Conservation (phyloP, 2,797 vertebrate genomes). For the Siniperca scherzeri region DNA sequence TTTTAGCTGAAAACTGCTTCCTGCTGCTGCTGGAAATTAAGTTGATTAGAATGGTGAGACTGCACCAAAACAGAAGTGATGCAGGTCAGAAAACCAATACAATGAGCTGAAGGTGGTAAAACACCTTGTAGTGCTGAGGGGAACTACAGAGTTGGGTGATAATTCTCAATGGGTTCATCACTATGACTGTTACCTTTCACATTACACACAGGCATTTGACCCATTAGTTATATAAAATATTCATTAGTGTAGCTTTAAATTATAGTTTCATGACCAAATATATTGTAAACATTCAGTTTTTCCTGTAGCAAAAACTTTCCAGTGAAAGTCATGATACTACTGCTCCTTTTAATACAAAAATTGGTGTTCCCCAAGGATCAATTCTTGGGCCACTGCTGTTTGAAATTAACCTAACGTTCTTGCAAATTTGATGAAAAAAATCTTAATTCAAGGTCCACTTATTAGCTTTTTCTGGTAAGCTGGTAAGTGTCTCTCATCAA, state of each 20-base stretch:
- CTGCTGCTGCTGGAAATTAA: neutral
- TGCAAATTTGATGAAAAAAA: neutral
- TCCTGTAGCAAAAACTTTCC: neutral
- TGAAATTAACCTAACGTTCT: neutral
- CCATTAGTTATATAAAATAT: neutral
- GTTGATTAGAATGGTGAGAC: neutral
- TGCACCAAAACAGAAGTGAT: neutral
- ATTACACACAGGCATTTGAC: neutral
- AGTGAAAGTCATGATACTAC: neutral
- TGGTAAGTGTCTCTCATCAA: neutral
- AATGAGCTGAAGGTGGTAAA: neutral
- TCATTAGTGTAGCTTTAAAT: neutral
- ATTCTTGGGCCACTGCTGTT: neutral
- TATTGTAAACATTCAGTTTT: neutral
- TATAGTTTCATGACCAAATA: neutral
- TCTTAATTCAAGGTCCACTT: neutral
- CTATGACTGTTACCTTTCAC: neutral
- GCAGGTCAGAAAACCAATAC: neutral
- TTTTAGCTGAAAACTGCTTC: neutral
- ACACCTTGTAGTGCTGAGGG: neutral
- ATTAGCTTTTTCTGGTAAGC: neutral
- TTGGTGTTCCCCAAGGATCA: conserved; percentile 32
- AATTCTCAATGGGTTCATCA: neutral
- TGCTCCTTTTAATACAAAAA: neutral
- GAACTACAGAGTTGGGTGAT: neutral